Conservation (phyloP, 2,888 invertebrate species). For the Amblyteles armatorius region DNA sequence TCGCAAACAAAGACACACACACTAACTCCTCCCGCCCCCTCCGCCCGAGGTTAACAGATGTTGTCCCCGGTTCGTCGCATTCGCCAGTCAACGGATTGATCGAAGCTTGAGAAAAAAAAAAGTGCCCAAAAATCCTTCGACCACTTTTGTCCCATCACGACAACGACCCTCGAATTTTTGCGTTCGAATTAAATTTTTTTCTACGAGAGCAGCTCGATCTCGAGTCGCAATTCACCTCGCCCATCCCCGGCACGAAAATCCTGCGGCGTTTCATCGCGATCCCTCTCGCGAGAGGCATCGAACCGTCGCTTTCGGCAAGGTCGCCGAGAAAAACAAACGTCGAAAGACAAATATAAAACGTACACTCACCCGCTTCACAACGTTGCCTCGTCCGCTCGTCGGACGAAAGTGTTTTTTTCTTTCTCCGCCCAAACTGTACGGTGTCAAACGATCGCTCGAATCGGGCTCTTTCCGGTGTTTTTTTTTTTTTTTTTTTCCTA, state of each 20-base stretch:
- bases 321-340: not conserved
- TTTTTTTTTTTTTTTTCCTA: not conserved
- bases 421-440: not conserved
- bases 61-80: not conserved
- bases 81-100: not conserved
- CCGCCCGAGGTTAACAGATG: conserved; percentile 23
- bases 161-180: no score
- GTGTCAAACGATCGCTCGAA: conserved; percentile 5
- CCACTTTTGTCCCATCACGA: not conserved
- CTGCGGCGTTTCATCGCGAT: not conserved
- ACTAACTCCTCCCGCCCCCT: not conserved
- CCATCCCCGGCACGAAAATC: not conserved
- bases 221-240: conserved; percentile 25
- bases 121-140: not conserved
- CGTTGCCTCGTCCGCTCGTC: conserved; percentile 64
- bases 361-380: conserved; percentile 67
- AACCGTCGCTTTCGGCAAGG: not conserved
- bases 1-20: conserved; percentile 8
- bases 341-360: not conserved
- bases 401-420: not conserved
- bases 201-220: not conserved
- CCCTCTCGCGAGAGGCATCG: not conserved
- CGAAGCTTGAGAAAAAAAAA: not conserved
- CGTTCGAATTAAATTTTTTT: not conserved
- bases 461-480: not conserved